Evolutionary conservation across 2,797 vertebrate genomes (phyloP), one percentile per base, ranked within the genome.

Genomic region (Danio tinwini): DNA sequence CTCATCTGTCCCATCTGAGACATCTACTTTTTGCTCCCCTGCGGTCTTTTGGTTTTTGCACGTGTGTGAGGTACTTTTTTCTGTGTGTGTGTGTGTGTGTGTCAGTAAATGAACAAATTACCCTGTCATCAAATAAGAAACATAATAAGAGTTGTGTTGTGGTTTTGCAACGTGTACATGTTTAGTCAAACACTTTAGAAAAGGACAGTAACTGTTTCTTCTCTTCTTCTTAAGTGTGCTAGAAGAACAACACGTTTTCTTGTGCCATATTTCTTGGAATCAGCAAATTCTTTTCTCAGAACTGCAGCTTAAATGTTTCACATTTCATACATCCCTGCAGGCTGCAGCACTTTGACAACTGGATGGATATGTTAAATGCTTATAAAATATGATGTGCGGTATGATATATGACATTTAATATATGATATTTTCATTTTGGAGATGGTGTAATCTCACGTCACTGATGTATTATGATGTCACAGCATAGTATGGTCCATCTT

Each of bases 81-180:
- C 29, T 29, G 29, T 29, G 29, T 29, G 29, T 29, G 29, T 29
- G 29, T 29, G 29, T 82, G 61, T 81, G 80, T 82, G 61, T 81
- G 80, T 13, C 49, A 13, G 49, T 69, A 84, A 78, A 82, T 78
- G 55, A 83, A 81, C 39, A 81, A 58, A 83, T 74, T 77, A 69
- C 53, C 63, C 39, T 68, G 7, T 50, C 9, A 10, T 42, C 49
- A 47, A 65, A 10, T 1, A 7, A 29, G 39, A 37, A 63, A 13
- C 47, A n/a, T 40, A 10, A 29, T 52, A 29, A 29, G n/a, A 29
- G 21, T 44, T 61, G 0, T 19, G 12, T 53, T 61, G 72, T 59
- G 52, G 21, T 14, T 63, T 16, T 44, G 4, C 19, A 12, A 37
- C 55, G 17, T 55, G 44, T 49, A 17, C 68, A 37, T 40, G 73